Percentiles rank a stretch among this genome's conserved stretches.
phyloP scores from a whole-genome alignment of 1,140 invertebrate genomes.

The Proales similis region DNA sequence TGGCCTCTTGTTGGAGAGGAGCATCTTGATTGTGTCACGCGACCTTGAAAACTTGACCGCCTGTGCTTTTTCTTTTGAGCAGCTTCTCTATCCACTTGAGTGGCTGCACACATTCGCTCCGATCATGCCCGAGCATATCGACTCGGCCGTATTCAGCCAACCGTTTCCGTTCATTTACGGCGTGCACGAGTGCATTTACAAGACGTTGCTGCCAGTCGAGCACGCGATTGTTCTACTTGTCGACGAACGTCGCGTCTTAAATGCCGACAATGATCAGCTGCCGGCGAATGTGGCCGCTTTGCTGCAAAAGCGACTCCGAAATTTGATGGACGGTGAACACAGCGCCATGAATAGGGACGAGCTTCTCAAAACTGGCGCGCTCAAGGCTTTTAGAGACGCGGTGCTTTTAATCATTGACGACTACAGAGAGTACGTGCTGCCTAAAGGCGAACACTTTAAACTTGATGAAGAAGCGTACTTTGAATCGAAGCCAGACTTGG shows the following conservation, averaged over 20 bases:
- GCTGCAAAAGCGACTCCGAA: neutral
- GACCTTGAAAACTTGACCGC: slow-evolving; percentile 33
- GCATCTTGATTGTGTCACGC: slow-evolving; percentile 19
- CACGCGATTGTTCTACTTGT: slow-evolving; percentile 12
- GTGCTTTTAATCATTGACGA: slow-evolving; percentile 35
- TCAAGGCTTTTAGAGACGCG: slow-evolving; percentile 17
- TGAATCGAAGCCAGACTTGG: slow-evolving; percentile 16
- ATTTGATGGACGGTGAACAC: neutral
- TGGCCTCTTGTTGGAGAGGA: slow-evolving; percentile 3
- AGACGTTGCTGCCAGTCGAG: slow-evolving; percentile 10
- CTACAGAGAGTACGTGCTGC: slow-evolving; percentile 20
- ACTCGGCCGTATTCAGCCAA: slow-evolving; percentile 16
- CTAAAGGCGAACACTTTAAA: slow-evolving; percentile 14
- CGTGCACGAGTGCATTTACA: slow-evolving; percentile 3
- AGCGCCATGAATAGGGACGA: slow-evolving; percentile 6
- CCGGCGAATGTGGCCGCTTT: neutral
- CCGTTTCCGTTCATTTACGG: slow-evolving; percentile 37
- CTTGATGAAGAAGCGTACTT: slow-evolving; percentile 29
- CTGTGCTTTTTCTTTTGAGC: slow-evolving; percentile 23
- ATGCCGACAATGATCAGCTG: slow-evolving; percentile 21
- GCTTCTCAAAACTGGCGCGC: neutral
- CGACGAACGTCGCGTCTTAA: slow-evolving; percentile 10
- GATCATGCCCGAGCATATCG: slow-evolving; percentile 28
- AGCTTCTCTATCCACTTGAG: slow-evolving; percentile 32
- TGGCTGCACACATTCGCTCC: slow-evolving; percentile 37